A percentile compares a stretch with the other conserved stretches of the same genome.
Evolutionary conservation across 2,113 vertebrate genomes (phyloP).

Genomic region (Dascyllus trimaculatus): DNA sequence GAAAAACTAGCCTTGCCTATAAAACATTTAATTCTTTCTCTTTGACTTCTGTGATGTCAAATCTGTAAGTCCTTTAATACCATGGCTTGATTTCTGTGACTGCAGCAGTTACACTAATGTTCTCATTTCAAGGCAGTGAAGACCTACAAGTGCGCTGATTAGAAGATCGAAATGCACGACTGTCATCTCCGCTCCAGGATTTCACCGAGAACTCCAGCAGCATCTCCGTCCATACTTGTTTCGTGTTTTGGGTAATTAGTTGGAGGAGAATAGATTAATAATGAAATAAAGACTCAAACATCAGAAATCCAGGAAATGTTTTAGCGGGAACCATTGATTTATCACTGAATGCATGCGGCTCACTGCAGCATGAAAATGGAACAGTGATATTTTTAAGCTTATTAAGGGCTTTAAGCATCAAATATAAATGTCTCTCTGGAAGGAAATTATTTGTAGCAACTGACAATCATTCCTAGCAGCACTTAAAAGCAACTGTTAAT

Average conservation of each 20-base stretch:
- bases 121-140: slow-evolving; percentile 52
- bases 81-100: slow-evolving; percentile 24
- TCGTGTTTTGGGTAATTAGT: slow-evolving; percentile 62
- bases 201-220: slow-evolving; percentile 37
- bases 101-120: slow-evolving; percentile 33
- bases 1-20: not conserved
- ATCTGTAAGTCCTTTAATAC: not conserved
- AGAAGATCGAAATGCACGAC: slow-evolving; percentile 53
- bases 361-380: slow-evolving; percentile 29
- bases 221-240: slow-evolving; percentile 25
- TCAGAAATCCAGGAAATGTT: slow-evolving; percentile 40
- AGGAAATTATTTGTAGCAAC: slow-evolving; percentile 17
- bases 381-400: slow-evolving; percentile 21
- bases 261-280: slow-evolving; percentile 49
- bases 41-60: not conserved
- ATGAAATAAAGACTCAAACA: slow-evolving; percentile 56
- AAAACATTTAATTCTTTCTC: not conserved
- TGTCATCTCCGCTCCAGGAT: slow-evolving; percentile 37
- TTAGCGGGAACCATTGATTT: slow-evolving; percentile 43
- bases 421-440: slow-evolving; percentile 32
- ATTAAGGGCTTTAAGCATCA: slow-evolving; percentile 8
- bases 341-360: slow-evolving; percentile 26
- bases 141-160: slow-evolving; percentile 44
- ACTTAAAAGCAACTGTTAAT: slow-evolving; percentile 35
- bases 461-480: slow-evolving; percentile 6